Conservation (phyloP, 2,888 invertebrate genomes). For the Brenthis daphne region DNA sequence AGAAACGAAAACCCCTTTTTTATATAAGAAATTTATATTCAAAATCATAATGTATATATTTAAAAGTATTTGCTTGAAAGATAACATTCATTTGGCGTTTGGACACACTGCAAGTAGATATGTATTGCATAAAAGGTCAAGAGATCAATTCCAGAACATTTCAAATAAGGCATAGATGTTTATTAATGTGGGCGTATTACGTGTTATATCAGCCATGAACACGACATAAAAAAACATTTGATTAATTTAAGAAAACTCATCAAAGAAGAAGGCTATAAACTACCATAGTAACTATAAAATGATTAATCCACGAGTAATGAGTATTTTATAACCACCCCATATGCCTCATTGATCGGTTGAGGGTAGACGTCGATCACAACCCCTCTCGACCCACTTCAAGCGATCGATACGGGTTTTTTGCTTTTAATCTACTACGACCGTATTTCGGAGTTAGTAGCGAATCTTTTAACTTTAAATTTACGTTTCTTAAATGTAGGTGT, state of each 20-base stretch:
- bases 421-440: conserved; percentile 9
- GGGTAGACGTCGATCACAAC: conserved; percentile 45
- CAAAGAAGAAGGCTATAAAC: background rate
- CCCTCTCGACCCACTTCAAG: conserved; percentile 30
- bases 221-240: background rate
- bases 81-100: conserved; percentile 1
- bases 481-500: too few relatives aligned
- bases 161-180: conserved; percentile 11
- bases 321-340: conserved; percentile 13
- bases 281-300: background rate
- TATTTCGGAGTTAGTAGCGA: conserved; percentile 1
- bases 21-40: background rate
- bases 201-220: conserved; percentile 6
- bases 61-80: background rate
- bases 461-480: background rate
- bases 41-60: background rate
- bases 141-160: conserved; percentile 19
- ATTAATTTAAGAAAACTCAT: background rate
- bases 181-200: conserved; percentile 13
- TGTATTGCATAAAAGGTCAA: conserved; percentile 22
- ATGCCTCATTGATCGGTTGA: conserved; percentile 60
- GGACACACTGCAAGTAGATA: conserved; percentile 13
- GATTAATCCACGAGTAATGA: background rate
- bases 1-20: too few relatives aligned
- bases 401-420: conserved; percentile 27